phyloP scores from a whole-genome alignment of 1,140 invertebrate genomes.

The Palaemon carinicauda region DNA sequence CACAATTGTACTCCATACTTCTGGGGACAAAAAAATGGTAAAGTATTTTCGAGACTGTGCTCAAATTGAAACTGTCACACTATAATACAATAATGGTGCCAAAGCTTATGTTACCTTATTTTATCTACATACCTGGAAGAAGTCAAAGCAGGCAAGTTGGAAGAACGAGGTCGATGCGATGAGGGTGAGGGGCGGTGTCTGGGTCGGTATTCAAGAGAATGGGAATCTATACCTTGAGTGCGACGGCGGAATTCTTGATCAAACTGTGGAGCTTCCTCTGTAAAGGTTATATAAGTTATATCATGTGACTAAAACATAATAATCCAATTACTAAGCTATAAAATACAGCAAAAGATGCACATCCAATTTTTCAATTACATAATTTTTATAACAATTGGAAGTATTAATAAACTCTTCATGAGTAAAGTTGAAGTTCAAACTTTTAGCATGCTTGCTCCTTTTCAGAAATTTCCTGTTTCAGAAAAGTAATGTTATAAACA shows the following conservation, averaged over 20 bases:
- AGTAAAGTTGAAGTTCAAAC: too few species aligned
- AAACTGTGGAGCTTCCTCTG: conserved; percentile 23
- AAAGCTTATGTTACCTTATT: not conserved
- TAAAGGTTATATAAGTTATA: not conserved
- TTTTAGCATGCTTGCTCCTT: too few species aligned
- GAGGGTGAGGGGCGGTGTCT: conserved; percentile 7
- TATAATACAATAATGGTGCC: too few species aligned
- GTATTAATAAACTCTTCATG: too few species aligned
- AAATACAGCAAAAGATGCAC: too few species aligned
- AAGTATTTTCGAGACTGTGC: too few species aligned
- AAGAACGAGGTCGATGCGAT: not conserved
- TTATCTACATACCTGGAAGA: not conserved
- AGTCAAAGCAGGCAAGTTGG: conserved; percentile 7
- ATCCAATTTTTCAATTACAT: too few species aligned
- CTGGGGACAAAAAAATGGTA: too few species aligned
- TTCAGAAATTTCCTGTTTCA: too few species aligned
- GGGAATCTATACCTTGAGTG: not conserved
- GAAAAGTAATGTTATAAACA: too few species aligned
- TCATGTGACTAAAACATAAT: not conserved
- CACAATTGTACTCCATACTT: too few species aligned
- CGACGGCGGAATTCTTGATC: conserved; percentile 28
- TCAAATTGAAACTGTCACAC: not conserved
- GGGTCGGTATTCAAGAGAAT: conserved; percentile 20
- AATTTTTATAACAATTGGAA: too few species aligned
- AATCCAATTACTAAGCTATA: not conserved